Conservation (phyloP, 2,113 vertebrate species). For the Nicator chloris region DNA sequence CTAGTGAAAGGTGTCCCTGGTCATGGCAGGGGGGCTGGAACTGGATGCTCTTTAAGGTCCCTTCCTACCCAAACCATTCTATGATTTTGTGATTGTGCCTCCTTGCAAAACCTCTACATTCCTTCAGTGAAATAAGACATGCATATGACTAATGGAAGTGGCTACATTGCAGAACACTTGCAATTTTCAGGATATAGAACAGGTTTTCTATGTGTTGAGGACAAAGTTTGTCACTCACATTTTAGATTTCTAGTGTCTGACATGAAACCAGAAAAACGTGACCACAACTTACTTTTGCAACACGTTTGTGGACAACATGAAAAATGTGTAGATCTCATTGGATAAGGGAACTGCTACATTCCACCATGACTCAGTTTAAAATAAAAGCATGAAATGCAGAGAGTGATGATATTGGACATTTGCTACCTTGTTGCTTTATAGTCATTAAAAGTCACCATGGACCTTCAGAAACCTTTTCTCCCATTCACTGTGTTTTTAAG, state of each 20-base stretch:
- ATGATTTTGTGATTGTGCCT: neutral
- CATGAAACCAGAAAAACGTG: neutral
- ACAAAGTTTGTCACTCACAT: neutral
- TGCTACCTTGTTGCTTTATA: neutral
- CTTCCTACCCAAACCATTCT: neutral
- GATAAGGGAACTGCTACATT: neutral
- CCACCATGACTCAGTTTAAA: neutral
- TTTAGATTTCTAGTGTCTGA: neutral
- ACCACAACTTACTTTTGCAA: neutral
- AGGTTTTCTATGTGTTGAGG: neutral
- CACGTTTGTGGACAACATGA: neutral
- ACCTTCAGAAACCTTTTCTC: neutral
- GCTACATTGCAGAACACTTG: neutral
- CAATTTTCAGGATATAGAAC: neutral
- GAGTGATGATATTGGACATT: neutral
- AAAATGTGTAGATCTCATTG: neutral
- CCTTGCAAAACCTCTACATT: neutral
- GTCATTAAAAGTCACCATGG: neutral
- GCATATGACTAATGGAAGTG: neutral
- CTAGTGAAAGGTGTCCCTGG: neutral
- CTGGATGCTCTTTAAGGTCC: neutral
- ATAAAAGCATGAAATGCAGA: neutral
- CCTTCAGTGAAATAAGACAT: neutral
- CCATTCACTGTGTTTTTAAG: neutral
- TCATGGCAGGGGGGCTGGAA: neutral